Base-by-base conservation (phyloP, 2,113 vertebrate species). In the Calyptommatus sinebrachiatus region DNA sequence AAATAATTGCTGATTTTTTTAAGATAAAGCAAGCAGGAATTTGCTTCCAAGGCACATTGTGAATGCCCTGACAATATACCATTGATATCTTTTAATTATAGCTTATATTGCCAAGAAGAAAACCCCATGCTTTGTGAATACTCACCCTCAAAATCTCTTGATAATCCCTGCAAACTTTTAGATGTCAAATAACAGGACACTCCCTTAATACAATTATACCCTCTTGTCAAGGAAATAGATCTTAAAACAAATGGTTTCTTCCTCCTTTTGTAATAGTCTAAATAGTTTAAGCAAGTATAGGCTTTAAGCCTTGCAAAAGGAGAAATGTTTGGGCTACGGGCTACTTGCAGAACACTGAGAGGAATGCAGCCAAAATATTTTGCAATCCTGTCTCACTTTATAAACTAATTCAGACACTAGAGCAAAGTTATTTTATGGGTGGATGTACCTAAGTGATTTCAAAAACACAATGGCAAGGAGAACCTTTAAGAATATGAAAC, bases 1-100 rank as follows among this genome's bases (percentile, higher is more conserved):
- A 90, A 92, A 91, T 87, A 88, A 87, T 89, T 88, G 77, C 90
- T 93, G 79, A 83, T 82, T 90, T 90, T 90, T 90, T 84, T 87
- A 90, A 84, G 85, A 89, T 91, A 90, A 93, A 87, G 12, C 82
- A 66, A 85, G 57, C 76, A 92, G 63, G 83, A 93, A 94, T 93
- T 93, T 91, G 78, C 90, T 92, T 93, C 87, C 78, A 89, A 91
- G 93, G 83, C 85, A 28, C 81, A 93, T 88, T 90, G 82, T 84
- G 83, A 86, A 73, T 50, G 73, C 65, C 65, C 66, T 80, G 68
- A 83, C 88, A 92, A 86, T 46, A 88, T 91, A 86, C 65, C 79
- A 68, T 87, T 89, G 87, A 90, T 91, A 86, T 60, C 72, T 91
- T 91, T 89, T 90, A 91, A 93, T 94, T 91, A 92, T 73, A 72